Evolutionary conservation across 1,140 invertebrate species (phyloP).

Genomic region (Sipha flava): DNA sequence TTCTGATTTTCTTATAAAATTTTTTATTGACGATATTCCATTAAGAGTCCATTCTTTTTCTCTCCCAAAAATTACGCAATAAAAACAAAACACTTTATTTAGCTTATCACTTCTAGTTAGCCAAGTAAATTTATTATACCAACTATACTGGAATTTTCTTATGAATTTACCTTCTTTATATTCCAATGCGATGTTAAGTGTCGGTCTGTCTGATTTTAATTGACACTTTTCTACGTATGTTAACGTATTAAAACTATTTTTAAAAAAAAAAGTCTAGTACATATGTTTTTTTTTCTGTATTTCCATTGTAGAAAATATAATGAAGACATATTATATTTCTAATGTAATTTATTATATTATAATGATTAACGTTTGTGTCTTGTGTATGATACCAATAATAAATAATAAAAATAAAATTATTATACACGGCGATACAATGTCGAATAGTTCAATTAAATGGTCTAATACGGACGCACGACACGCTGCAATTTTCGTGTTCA

Average conservation of each 20-base stretch:
- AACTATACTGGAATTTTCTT: not conserved
- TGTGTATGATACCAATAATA: too few relatives aligned
- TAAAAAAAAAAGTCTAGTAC: too few relatives aligned
- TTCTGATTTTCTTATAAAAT: not conserved
- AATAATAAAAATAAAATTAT: not conserved
- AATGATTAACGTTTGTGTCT: too few relatives aligned
- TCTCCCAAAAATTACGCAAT: slow-evolving; percentile 9
- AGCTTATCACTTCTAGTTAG: not conserved
- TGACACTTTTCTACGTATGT: not conserved
- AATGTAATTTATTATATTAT: too few relatives aligned
- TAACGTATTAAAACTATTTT: too few relatives aligned
- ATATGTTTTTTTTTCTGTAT: too few relatives aligned
- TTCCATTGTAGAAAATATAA: too few relatives aligned
- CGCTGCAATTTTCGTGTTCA: not conserved
- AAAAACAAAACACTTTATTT: slow-evolving; percentile 26
- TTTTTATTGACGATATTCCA: slow-evolving; percentile 14
- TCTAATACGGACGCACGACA: not conserved
- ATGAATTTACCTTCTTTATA: not conserved
- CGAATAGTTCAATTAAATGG: not conserved
- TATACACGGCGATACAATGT: not conserved
- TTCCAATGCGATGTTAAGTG: not conserved
- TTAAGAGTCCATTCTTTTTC: slow-evolving; percentile 10
- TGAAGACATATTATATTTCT: too few relatives aligned
- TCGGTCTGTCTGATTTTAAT: not conserved
- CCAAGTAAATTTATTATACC: not conserved